Evolutionary conservation across 2,797 vertebrate species (phyloP).

Genomic region (Tachyglossus aculeatus): DNA sequence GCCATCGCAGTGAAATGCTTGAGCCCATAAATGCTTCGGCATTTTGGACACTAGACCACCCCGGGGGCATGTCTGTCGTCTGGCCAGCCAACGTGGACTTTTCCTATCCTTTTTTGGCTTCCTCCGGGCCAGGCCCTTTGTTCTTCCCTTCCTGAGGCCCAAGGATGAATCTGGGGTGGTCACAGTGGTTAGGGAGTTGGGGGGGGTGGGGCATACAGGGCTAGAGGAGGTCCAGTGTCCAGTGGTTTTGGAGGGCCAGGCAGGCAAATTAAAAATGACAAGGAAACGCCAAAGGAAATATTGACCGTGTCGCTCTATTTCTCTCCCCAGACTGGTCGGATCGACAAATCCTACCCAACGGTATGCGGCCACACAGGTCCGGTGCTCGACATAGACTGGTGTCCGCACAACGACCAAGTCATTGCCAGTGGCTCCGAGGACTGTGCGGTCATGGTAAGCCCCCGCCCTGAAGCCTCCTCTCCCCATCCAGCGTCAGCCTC

Average conservation of each 20-base stretch:
- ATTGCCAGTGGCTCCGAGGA: constrained; percentile 97
- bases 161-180: too few relatives aligned
- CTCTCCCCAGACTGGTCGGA: constrained; percentile 86
- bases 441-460: constrained; percentile 94
- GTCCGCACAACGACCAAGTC: constrained; percentile 94
- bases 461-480: too few relatives aligned
- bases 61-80: neutral
- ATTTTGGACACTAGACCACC: neutral
- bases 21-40: too few relatives aligned
- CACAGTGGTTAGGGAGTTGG: too few relatives aligned
- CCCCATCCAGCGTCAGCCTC: too few relatives aligned
- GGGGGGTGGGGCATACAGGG: too few relatives aligned
- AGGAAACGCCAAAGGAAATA: too few relatives aligned
- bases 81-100: neutral
- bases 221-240: too few relatives aligned
- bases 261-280: too few relatives aligned
- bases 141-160: neutral
- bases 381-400: constrained; percentile 97
- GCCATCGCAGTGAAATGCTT: neutral
- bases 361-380: constrained; percentile 97
- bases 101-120: neutral
- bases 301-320: constrained; percentile 28
- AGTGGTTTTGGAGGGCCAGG: too few relatives aligned
- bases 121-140: neutral
- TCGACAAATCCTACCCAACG: constrained; percentile 95